Conservation (phyloP, 2,888 invertebrate species). For the Megalurothrips usitatus region DNA sequence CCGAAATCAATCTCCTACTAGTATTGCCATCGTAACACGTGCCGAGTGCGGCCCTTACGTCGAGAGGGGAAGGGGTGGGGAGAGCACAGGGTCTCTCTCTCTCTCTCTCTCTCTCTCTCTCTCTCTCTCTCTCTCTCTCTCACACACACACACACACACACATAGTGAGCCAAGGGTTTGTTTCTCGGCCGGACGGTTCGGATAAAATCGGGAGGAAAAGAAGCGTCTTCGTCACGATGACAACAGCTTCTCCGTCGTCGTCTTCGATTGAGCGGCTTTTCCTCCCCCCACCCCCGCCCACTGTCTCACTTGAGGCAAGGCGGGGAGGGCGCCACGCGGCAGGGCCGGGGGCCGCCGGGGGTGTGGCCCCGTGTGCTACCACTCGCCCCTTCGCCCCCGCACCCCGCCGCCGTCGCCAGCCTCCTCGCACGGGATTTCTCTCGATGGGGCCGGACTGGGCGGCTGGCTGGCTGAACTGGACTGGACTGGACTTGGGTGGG, state of each 20-base stretch:
- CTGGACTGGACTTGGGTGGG: not conserved
- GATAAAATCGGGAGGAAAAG: too few relatives aligned
- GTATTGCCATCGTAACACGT: too few relatives aligned
- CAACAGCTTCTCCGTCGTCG: not conserved
- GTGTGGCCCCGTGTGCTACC: not conserved
- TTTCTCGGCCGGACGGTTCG: too few relatives aligned
- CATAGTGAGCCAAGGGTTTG: too few relatives aligned
- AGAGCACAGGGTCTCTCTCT: too few relatives aligned
- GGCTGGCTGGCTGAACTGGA: not conserved
- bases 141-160: too few relatives aligned
- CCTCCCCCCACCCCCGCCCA: not conserved
- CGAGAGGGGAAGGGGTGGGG: too few relatives aligned
- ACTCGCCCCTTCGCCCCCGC: not conserved
- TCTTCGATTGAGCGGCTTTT: not conserved
- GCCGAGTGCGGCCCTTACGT: too few relatives aligned
- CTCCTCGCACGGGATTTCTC: conserved; percentile 8
- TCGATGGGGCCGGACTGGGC: not conserved
- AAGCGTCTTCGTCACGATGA: not conserved
- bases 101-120: too few relatives aligned
- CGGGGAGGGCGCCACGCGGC: too few relatives aligned
- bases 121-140: too few relatives aligned
- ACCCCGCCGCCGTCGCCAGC: not conserved
- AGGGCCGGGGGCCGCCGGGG: not conserved
- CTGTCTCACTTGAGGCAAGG: not conserved
- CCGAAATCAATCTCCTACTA: too few relatives aligned